Evolutionary conservation across 2,797 vertebrate species (phyloP).

Genomic region (Takifugu ocellatus): DNA sequence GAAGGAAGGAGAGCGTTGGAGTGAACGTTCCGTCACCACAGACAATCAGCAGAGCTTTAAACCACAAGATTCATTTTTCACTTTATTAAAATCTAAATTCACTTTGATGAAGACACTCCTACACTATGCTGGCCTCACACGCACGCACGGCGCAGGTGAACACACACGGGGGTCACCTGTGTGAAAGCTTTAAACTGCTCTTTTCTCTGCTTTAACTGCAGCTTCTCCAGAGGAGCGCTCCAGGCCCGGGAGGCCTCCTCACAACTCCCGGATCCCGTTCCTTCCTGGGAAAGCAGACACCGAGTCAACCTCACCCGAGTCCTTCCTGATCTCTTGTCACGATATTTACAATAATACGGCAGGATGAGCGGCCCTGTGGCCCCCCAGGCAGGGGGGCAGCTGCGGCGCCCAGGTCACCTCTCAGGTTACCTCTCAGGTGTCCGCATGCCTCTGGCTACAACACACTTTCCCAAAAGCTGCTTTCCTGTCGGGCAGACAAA

Average conservation of each 20-base stretch:
- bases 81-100: too few relatives aligned
- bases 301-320: slow-evolving; percentile 5
- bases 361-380: slow-evolving; percentile 46
- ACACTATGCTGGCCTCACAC: neutral
- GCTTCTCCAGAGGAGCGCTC: neutral
- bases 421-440: slow-evolving; percentile 35
- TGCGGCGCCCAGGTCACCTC: too few relatives aligned
- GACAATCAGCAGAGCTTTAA: too few relatives aligned
- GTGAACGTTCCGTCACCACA: neutral
- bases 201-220: neutral
- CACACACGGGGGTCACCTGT: slow-evolving; percentile 2
- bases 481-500: slow-evolving; percentile 14
- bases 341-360: too few relatives aligned
- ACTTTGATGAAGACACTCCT: too few relatives aligned
- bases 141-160: neutral
- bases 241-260: neutral
- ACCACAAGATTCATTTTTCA: too few relatives aligned
- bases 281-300: slow-evolving; percentile 8
- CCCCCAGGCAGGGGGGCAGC: neutral
- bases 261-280: slow-evolving; percentile 38
- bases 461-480: slow-evolving; percentile 25
- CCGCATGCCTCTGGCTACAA: slow-evolving; percentile 28
- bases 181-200: slow-evolving; percentile 23
- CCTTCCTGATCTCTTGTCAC: neutral
- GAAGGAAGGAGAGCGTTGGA: too few relatives aligned